Conservation (phyloP, 92 coral and sea anemone species). For the Pocillopora grandis region DNA sequence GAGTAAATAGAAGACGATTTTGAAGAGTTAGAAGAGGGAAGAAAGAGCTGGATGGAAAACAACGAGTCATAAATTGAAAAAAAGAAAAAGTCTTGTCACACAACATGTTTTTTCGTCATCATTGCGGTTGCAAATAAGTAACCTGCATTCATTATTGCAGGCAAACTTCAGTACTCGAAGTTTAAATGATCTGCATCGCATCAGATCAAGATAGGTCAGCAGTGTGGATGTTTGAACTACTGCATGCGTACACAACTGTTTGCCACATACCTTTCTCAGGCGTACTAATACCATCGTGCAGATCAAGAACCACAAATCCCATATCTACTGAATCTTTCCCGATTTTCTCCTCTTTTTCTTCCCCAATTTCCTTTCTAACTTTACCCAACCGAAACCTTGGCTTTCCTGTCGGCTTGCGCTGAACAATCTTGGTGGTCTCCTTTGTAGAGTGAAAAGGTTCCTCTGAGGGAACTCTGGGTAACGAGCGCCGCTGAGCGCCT, state of each 20-base stretch:
- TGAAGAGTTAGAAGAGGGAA: neutral
- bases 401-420: conserved; percentile 63
- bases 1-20: neutral
- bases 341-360: conserved; percentile 19
- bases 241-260: neutral
- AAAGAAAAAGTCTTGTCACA: no score
- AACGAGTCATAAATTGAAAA: no score
- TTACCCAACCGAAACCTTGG: conserved; percentile 42
- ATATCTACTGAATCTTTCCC: conserved; percentile 55
- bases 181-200: no score
- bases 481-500: conserved; percentile 58
- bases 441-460: conserved; percentile 81
- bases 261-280: conserved; percentile 53
- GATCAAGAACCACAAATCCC: conserved; percentile 68
- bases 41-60: neutral
- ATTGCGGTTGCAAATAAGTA: neutral
- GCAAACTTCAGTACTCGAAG: no score
- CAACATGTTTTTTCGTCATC: no score
- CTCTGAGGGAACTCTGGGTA: conserved; percentile 71
- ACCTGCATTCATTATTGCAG: neutral
- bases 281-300: conserved; percentile 44
- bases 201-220: no score
- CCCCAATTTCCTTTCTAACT: conserved; percentile 24
- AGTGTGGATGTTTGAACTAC: no score
- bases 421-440: conserved; percentile 73